Conservation (phyloP, 2,797 vertebrate genomes). For the Champsocephalus esox region DNA sequence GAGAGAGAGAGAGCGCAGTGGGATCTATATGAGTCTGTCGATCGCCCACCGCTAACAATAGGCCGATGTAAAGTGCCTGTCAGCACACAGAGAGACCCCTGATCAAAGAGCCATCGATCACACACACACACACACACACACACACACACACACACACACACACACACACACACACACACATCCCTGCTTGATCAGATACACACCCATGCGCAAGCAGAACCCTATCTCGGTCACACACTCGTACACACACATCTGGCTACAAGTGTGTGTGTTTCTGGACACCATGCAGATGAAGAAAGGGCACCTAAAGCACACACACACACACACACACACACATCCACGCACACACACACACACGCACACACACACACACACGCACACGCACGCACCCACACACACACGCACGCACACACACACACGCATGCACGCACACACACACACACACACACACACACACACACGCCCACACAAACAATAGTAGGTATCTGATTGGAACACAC, state of each 20-base stretch:
- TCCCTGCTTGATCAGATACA: conserved; percentile 48
- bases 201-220: conserved; percentile 39
- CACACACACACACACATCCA: too few species aligned
- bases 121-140: conserved; percentile 47
- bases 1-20: conserved; percentile 75
- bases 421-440: too few species aligned
- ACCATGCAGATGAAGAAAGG: too few species aligned
- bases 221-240: conserved; percentile 35
- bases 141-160: too few species aligned
- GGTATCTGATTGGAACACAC: too few species aligned
- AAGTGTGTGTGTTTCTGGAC: not conserved
- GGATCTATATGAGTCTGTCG: conserved; percentile 89
- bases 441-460: too few species aligned
- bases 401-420: too few species aligned
- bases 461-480: too few species aligned
- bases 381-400: too few species aligned
- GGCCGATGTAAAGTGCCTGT: conserved; percentile 87
- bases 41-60: conserved; percentile 87
- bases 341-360: too few species aligned
- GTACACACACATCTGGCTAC: conserved; percentile 27
- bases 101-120: conserved; percentile 89
- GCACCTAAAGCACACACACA: too few species aligned
- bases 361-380: too few species aligned
- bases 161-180: not conserved
- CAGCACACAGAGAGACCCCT: conserved; percentile 83